Conservation (phyloP, 37 sponge, comb jelly and placozoan genomes). For the Theonella swinhoei region DNA sequence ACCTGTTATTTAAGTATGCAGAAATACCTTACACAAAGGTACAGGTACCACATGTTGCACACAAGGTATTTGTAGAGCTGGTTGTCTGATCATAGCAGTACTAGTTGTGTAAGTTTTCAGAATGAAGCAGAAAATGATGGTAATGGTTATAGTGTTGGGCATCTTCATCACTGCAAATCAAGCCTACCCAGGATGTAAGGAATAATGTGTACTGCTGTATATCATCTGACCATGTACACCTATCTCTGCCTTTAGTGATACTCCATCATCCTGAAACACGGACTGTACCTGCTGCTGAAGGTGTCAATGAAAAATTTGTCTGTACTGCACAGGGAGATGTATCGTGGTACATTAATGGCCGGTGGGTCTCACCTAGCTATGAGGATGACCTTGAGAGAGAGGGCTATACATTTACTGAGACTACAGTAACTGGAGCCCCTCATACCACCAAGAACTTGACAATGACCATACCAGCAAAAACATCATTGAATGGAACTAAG, state of each 20-base stretch:
- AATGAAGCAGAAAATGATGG: neutral
- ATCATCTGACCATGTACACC: no score
- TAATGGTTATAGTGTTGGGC: neutral
- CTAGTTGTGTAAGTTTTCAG: no score
- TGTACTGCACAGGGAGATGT: neutral
- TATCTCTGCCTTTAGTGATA: neutral
- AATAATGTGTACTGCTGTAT: no score
- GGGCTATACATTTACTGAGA: neutral
- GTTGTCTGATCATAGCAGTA: no score
- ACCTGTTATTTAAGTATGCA: no score
- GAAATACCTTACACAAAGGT: no score
- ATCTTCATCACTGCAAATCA: neutral
- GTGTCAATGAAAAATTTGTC: neutral
- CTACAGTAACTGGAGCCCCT: neutral
- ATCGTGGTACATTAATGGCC: neutral
- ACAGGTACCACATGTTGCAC: no score
- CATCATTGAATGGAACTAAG: neutral
- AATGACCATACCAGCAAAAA: neutral
- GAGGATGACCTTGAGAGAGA: neutral
- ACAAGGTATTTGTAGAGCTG: no score
- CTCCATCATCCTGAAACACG: neutral
- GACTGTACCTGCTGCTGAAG: neutral
- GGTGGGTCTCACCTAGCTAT: neutral
- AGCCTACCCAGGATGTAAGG: neutral
- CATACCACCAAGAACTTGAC: neutral